phyloP scores from a whole-genome alignment of 2,113 vertebrate genomes.

The Balaenoptera acutorostrata region DNA sequence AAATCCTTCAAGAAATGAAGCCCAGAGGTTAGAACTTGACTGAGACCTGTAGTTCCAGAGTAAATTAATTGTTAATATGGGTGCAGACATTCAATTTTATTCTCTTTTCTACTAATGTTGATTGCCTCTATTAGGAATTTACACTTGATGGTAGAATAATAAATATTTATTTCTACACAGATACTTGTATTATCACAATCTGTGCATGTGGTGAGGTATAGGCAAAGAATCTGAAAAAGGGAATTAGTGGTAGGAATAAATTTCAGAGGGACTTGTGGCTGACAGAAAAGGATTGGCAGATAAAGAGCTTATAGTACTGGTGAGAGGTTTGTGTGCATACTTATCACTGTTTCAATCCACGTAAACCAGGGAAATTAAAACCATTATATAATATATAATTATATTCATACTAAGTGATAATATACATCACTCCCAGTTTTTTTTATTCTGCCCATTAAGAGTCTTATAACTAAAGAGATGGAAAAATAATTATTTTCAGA shows the following conservation, averaged over 20 bases:
- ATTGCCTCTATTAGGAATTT: neutral
- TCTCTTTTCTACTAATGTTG: neutral
- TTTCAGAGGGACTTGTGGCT: neutral
- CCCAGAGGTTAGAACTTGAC: neutral
- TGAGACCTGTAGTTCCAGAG: neutral
- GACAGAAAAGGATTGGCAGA: neutral
- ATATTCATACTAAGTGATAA: neutral
- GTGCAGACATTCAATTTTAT: neutral
- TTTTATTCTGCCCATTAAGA: neutral
- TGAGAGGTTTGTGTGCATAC: neutral
- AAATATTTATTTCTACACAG: neutral
- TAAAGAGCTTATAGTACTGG: neutral
- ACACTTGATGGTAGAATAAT: neutral
- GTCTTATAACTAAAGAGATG: neutral
- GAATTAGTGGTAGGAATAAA: neutral
- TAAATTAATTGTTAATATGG: neutral
- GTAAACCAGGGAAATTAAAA: neutral
- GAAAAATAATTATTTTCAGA: neutral
- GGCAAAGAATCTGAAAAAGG: neutral
- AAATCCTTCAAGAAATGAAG: neutral
- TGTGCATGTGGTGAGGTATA: neutral
- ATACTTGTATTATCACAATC: neutral
- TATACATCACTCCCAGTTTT: neutral
- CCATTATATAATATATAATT: neutral
- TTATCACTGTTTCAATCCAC: neutral